A percentile compares a stretch with the other conserved stretches of the same genome.
Conservation (phyloP, 2,113 vertebrate species). For the Microtus richardsoni region DNA sequence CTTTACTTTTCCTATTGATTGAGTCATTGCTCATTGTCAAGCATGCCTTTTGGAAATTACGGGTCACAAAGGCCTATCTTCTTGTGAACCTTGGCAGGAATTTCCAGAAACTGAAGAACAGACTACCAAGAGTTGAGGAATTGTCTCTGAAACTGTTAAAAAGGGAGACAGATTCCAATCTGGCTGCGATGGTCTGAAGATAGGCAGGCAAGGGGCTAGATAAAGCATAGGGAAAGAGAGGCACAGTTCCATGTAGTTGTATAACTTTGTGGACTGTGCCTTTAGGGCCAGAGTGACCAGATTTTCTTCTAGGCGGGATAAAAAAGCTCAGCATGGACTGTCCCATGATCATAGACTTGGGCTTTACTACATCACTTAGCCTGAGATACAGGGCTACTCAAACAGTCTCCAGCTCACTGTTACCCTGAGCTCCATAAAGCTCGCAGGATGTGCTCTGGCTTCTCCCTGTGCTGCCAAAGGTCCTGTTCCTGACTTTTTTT, state of each 20-base stretch:
- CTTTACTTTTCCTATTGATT: constrained; percentile 54
- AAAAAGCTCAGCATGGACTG: background rate
- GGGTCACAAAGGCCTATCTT: constrained; percentile 52
- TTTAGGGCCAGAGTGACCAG: background rate
- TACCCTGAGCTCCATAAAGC: background rate
- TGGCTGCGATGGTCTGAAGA: background rate
- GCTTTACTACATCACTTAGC: background rate
- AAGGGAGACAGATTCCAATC: background rate
- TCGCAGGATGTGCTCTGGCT: no score
- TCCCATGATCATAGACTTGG: background rate
- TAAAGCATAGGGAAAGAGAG: background rate
- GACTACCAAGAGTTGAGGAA: background rate
- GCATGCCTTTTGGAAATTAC: constrained; percentile 51
- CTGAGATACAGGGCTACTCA: background rate
- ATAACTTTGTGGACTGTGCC: background rate
- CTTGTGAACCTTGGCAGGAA: constrained; percentile 17
- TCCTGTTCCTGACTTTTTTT: background rate
- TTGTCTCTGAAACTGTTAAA: background rate
- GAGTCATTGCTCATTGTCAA: constrained; percentile 60
- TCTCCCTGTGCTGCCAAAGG: background rate
- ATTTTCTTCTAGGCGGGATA: background rate
- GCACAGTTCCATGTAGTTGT: background rate
- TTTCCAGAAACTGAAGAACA: constrained; percentile 2
- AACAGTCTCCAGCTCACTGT: background rate
- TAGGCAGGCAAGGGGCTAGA: background rate